Evolutionary conservation across 1,140 invertebrate genomes (phyloP).

Genomic region (Megathymus violae): DNA sequence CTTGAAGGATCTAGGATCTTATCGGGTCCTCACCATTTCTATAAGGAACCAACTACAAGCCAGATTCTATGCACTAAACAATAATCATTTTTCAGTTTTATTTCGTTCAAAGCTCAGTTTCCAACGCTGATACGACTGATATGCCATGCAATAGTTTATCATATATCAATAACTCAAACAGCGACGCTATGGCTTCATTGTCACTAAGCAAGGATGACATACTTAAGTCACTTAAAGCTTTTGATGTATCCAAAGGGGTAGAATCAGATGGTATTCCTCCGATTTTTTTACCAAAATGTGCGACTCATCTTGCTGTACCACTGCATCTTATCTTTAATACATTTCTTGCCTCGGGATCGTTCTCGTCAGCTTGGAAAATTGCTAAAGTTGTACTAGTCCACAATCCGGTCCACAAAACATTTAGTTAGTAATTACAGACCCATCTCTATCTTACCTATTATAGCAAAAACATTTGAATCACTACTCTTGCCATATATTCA

Average conservation of each 20-base stretch:
- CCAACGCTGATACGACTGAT: conserved; percentile 14
- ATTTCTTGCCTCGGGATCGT: conserved; percentile 15
- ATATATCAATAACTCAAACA: no score
- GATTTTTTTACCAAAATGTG: conserved; percentile 1
- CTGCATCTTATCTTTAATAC: conserved; percentile 14
- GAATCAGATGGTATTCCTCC: conserved; percentile 4
- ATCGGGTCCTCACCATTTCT: no score
- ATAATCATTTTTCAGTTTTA: no score
- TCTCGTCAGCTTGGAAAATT: conserved; percentile 31
- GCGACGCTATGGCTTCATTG: no score
- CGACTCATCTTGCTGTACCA: background rate
- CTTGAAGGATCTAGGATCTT: no score
- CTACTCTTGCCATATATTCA: conserved; percentile 31
- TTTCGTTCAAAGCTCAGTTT: conserved; percentile 18
- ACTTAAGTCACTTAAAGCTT: no score
- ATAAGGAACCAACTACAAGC: no score
- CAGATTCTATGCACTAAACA: no score
- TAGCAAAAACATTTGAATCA: conserved; percentile 35
- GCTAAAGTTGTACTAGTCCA: conserved; percentile 34
- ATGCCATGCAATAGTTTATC: no score
- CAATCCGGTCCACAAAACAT: conserved; percentile 16
- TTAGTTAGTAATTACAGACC: conserved; percentile 27
- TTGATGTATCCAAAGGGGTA: conserved; percentile 3
- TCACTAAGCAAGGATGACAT: no score
- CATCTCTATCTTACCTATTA: conserved; percentile 30